Base-by-base conservation (phyloP, 2,113 vertebrate species). In the Rhynchopsitta pachyrhyncha region DNA sequence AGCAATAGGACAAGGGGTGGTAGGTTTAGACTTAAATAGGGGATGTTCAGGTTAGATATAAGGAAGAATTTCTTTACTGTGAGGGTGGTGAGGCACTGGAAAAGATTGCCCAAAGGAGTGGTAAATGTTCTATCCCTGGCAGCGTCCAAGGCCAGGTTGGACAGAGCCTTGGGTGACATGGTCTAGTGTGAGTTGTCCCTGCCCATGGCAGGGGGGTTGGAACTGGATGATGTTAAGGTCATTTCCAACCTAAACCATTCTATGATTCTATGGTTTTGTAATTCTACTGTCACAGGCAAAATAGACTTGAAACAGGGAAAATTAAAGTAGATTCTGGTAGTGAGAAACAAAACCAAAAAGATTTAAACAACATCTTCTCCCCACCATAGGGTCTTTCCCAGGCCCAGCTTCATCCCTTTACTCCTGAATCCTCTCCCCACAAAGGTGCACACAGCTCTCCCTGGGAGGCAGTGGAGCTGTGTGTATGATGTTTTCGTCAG, bases 391-490 rank as follows among this genome's bases (percentile, higher is more conserved):
- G 35, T 55, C 14, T 41, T 57, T 42, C 17, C 33, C 16, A 35
- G 1, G 3, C 7, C 3, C 20, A 28, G 0, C 29, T 13, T 14
- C 8, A 5, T 14, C 17, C 6, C 14, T 37, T 57, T 27, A 1
- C 35, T 47, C 18, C 25, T 0, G 0, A 33, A 17, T 53, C 9
- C 24, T 64, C 22, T 70, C 49, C 8, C 20, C 28, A 10, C 24
- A 46, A 60, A 15, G 27, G 33, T 70, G 66, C 57, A 71, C n/a
- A 62, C 37, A 77, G 52, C 57, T 69, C 74, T 92, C 42, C 59
- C 75, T 69, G 63, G 83, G 49, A 91, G 86, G 31, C 64, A n/a
- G 9, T 24, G 37, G 28, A 88, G 46, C 86, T 69, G 57, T 69
- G 17, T 23, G 17, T 18, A 29, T 3, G 2, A 19, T 13, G 17